phyloP scores from a whole-genome alignment of 2,888 invertebrate genomes.

The Cataglyphis altisquamis region DNA sequence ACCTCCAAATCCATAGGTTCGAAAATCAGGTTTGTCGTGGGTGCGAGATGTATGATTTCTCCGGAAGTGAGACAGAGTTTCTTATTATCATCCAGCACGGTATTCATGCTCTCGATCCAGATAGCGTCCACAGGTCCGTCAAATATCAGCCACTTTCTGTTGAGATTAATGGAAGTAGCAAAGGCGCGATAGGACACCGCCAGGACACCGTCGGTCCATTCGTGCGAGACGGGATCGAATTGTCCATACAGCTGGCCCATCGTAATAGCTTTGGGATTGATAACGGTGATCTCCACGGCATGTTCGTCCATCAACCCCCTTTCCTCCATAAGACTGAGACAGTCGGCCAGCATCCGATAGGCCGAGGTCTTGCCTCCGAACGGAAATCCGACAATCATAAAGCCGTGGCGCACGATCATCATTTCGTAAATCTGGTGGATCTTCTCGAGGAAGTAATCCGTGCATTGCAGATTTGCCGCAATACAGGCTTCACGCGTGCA shows the following conservation, averaged over 20 bases:
- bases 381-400: conserved; percentile 97
- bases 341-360: conserved; percentile 93
- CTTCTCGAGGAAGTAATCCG: conserved; percentile 95
- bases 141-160: conserved; percentile 97
- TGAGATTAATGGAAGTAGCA: conserved; percentile 90
- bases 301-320: conserved; percentile 92
- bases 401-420: conserved; percentile 97
- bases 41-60: conserved; percentile 97
- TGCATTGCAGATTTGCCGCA: conserved; percentile 93
- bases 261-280: conserved; percentile 98
- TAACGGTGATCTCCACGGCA: conserved; percentile 92
- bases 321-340: conserved; percentile 92
- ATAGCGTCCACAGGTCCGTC: conserved; percentile 98
- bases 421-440: conserved; percentile 97
- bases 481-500: conserved; percentile 90
- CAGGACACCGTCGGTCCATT: conserved; percentile 96
- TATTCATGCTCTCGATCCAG: conserved; percentile 99
- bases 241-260: conserved; percentile 99
- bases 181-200: conserved; percentile 94
- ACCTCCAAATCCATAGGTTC: conserved; percentile 97
- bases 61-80: conserved; percentile 98
- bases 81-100: conserved; percentile 98
- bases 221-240: conserved; percentile 97
- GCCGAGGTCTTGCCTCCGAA: conserved; percentile 97
- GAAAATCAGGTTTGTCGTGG: conserved; percentile 96